Conservation (phyloP, 2,113 vertebrate genomes). For the Scatophagus argus region DNA sequence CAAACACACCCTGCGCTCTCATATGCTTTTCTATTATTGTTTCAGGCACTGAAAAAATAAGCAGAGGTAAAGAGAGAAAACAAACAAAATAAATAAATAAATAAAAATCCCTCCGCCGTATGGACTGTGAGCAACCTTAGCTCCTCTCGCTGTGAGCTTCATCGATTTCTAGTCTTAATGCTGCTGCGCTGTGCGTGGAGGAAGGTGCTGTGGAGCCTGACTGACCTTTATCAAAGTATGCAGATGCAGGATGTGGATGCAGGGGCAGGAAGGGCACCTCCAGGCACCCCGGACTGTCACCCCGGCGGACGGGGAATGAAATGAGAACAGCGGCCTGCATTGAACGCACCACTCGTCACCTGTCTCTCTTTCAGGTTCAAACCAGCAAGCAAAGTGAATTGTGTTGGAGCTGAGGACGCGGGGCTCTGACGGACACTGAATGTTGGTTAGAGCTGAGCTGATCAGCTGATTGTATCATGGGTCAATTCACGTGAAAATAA, state of each 20-base stretch:
- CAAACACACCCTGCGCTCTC: constrained; percentile 5
- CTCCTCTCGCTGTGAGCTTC: constrained; percentile 44
- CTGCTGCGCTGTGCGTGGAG: constrained; percentile 54
- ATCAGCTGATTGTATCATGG: background rate
- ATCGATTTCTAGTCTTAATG: constrained; percentile 65
- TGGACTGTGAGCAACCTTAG: background rate
- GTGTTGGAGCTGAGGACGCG: background rate
- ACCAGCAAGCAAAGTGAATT: background rate
- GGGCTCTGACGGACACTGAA: too few relatives aligned
- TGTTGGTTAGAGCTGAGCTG: background rate
- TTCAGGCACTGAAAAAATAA: constrained; percentile 39
- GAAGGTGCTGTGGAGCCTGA: constrained; percentile 42
- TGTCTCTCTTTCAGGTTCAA: constrained; percentile 22
- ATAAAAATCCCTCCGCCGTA: background rate
- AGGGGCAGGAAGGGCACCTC: constrained; percentile 43
- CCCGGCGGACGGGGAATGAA: constrained; percentile 23
- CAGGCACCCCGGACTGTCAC: constrained; percentile 28
- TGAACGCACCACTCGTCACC: constrained; percentile 16
- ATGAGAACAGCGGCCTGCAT: constrained; percentile 46
- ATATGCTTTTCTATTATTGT: constrained; percentile 37
- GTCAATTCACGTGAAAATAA: background rate
- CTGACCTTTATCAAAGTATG: constrained; percentile 74
- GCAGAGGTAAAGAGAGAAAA: too few relatives aligned
- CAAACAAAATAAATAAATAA: too few relatives aligned
- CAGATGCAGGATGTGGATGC: constrained; percentile 55